Percentiles rank a stretch among this genome's conserved stretches.
These are phyloP conservation scores for Eupithecia vulgata DNA, from an alignment of 2,888 invertebrate species.

Conservation along the genomic window DNA sequence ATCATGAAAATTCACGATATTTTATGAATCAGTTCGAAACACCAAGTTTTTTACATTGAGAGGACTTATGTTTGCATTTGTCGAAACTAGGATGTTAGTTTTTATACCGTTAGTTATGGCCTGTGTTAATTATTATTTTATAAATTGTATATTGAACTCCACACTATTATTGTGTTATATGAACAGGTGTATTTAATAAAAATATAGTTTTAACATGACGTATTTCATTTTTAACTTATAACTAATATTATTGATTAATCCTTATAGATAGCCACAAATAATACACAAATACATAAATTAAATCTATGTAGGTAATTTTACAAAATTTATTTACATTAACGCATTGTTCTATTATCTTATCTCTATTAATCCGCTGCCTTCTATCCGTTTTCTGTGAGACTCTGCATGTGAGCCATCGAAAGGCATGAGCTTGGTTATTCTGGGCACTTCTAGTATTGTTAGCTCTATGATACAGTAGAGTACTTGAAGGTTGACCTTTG, in stretches of 20 bases:
- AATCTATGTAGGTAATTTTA: constrained; percentile 7
- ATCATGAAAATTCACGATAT: background rate
- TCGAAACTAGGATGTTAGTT: constrained; percentile 56
- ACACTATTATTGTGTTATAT: constrained; percentile 75
- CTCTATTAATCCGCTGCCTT: constrained; percentile 30
- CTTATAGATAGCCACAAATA: background rate
- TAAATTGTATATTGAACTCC: constrained; percentile 78
- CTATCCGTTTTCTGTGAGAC: constrained; percentile 55
- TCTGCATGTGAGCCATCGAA: constrained; percentile 61
- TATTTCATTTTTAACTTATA: constrained; percentile 27
- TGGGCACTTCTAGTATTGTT: constrained; percentile 65
- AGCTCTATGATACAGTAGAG: constrained; percentile 75
- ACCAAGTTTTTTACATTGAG: constrained; percentile 32
- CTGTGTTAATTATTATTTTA: constrained; percentile 73
- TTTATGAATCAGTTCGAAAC: constrained; percentile 15
- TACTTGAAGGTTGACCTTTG: constrained; percentile 68
- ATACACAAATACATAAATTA: constrained; percentile 9
- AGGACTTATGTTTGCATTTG: constrained; percentile 60
- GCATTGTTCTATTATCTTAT: background rate
- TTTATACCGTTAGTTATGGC: constrained; percentile 62
- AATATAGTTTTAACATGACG: constrained; percentile 73
- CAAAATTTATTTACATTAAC: constrained; percentile 40
- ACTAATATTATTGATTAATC: background rate
- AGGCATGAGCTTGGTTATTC: constrained; percentile 66
- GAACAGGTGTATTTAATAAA: constrained; percentile 78